A percentile compares a stretch with the other conserved stretches of the same genome.
Evolutionary conservation across 2,888 invertebrate species (phyloP).

Genomic region (Bellardia bayeri): DNA sequence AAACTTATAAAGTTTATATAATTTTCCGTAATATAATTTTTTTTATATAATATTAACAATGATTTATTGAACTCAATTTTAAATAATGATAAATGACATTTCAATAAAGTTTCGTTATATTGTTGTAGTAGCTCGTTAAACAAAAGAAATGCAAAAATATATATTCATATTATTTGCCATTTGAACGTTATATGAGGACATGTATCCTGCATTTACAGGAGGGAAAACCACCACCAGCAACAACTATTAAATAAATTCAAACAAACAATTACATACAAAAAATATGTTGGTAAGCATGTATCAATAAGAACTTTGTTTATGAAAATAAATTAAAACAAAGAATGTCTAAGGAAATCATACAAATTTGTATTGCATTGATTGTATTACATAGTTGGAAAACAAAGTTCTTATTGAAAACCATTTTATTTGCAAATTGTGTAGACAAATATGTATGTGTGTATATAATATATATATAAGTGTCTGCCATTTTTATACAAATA

Average conservation of each 20-base stretch:
- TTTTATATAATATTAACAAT: constrained; percentile 13
- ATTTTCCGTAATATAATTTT: constrained; percentile 2
- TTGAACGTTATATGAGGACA: constrained; percentile 42
- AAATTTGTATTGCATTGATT: no score
- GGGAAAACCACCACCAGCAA: constrained; percentile 43
- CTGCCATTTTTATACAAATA: constrained; percentile 57
- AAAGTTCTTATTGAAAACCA: no score
- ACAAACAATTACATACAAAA: background rate
- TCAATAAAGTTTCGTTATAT: constrained; percentile 55
- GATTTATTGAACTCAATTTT: constrained; percentile 51
- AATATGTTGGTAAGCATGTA: background rate
- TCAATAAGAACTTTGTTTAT: no score
- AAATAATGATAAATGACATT: constrained; percentile 62
- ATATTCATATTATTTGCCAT: constrained; percentile 60
- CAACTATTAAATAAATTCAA: constrained; percentile 42
- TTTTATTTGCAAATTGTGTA: no score
- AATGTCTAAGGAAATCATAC: no score
- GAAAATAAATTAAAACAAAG: no score
- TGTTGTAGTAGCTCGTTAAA: constrained; percentile 1
- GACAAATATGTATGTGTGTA: background rate
- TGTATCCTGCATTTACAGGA: constrained; percentile 13
- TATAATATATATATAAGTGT: constrained; percentile 9
- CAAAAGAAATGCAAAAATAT: constrained; percentile 28
- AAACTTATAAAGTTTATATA: background rate
- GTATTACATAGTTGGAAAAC: no score